phyloP scores from a whole-genome alignment of 2,888 invertebrate genomes.

The Polyommatus icarus region DNA sequence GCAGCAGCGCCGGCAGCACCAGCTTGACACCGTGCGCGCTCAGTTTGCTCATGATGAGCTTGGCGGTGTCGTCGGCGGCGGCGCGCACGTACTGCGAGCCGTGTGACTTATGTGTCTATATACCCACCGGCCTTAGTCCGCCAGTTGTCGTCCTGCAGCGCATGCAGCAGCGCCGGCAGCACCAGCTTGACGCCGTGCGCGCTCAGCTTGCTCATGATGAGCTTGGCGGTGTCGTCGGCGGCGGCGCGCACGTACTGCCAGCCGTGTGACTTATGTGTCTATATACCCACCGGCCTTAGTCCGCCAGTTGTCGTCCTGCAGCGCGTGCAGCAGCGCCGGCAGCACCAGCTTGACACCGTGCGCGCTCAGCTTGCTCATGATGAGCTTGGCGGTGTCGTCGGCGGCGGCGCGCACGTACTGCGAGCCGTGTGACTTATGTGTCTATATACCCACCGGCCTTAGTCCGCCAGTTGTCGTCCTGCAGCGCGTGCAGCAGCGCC shows the following conservation, averaged over 20 bases:
- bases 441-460: slow-evolving; percentile 85
- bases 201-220: slow-evolving; percentile 96
- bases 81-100: slow-evolving; percentile 95
- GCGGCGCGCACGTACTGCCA: slow-evolving; percentile 97
- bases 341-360: slow-evolving; percentile 99
- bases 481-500: slow-evolving; percentile 93
- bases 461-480: slow-evolving; percentile 99
- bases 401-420: slow-evolving; percentile 98
- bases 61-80: slow-evolving; percentile 97
- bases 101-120: not conserved
- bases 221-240: slow-evolving; percentile 97
- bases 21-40: slow-evolving; percentile 99
- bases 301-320: slow-evolving; percentile 99
- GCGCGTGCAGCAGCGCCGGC: slow-evolving; percentile 93
- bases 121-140: slow-evolving; percentile 93
- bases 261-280: too few species aligned
- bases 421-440: slow-evolving; percentile 65
- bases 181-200: slow-evolving; percentile 99
- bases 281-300: slow-evolving; percentile 90
- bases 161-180: slow-evolving; percentile 94
- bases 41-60: slow-evolving; percentile 96
- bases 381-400: slow-evolving; percentile 97
- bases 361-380: slow-evolving; percentile 96
- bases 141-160: slow-evolving; percentile 99
- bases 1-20: slow-evolving; percentile 94